Evolutionary conservation across 2,797 vertebrate species (phyloP).

Genomic region (Ciconia nigra): DNA sequence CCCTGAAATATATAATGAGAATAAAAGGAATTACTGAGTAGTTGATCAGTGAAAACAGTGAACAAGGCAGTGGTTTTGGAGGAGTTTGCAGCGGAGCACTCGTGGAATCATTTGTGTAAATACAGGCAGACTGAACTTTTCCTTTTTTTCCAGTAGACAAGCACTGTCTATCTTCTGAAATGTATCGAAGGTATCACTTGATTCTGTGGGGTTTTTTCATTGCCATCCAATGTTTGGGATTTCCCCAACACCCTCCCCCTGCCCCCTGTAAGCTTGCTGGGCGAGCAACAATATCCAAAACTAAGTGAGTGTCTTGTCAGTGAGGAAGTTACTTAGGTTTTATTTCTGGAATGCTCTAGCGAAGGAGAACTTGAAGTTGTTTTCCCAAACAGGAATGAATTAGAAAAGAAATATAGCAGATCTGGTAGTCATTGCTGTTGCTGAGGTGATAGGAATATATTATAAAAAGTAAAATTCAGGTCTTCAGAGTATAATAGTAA

Average conservation of each 20-base stretch:
- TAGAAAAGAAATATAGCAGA: neutral
- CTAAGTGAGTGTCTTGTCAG: neutral
- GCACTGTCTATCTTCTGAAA: neutral
- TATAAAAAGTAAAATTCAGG: neutral
- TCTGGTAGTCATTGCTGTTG: neutral
- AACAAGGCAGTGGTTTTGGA: neutral
- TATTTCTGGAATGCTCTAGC: neutral
- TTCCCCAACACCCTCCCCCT: neutral
- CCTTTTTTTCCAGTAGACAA: neutral
- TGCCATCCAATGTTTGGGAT: neutral
- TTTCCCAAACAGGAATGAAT: neutral
- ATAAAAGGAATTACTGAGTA: neutral
- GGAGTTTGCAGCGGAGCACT: neutral
- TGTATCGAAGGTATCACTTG: neutral
- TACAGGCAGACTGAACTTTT: neutral
- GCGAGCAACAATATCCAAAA: neutral
- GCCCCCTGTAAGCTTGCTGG: neutral
- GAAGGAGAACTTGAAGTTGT: neutral
- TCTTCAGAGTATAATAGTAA: neutral
- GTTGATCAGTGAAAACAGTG: neutral
- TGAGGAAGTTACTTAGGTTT: neutral
- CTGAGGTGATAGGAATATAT: neutral
- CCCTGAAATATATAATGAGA: neutral
- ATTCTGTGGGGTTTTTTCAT: neutral
- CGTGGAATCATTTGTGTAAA: neutral